Evolutionary conservation across 2,888 invertebrate genomes (phyloP).

Genomic region (Syritta pipiens): DNA sequence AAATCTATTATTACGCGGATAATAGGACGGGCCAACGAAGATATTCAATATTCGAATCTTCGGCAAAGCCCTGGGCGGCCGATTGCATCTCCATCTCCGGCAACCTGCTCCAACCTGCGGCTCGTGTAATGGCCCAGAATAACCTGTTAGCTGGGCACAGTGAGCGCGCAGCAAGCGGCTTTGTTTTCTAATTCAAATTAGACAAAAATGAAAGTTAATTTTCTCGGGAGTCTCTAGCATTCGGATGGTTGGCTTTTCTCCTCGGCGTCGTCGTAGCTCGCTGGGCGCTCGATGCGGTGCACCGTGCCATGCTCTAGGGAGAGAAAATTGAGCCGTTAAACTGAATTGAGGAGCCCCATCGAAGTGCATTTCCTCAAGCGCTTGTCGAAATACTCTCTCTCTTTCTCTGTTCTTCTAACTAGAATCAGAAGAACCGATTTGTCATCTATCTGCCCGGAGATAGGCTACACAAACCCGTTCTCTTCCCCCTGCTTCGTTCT

Average conservation of each 20-base stretch:
- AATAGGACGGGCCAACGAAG: background rate
- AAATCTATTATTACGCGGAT: conserved; percentile 26
- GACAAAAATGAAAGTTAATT: conserved; percentile 67
- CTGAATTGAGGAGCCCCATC: conserved; percentile 1
- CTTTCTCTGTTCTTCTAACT: too few relatives aligned
- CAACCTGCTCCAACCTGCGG: background rate
- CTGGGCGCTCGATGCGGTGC: too few relatives aligned
- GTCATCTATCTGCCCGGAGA: too few relatives aligned
- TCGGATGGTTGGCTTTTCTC: conserved; percentile 18
- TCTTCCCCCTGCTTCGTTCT: conserved; percentile 16
- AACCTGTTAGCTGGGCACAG: conserved; percentile 42
- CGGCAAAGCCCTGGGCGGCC: background rate
- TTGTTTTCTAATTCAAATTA: conserved; percentile 67
- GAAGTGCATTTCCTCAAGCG: conserved; percentile 41
- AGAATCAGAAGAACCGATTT: conserved; percentile 47
- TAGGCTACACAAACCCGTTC: too few relatives aligned
- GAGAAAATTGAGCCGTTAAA: conserved; percentile 51
- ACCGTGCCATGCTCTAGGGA: conserved; percentile 6
- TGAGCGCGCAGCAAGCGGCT: conserved; percentile 13
- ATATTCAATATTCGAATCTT: background rate
- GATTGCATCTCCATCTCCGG: conserved; percentile 3
- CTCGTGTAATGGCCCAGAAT: conserved; percentile 32
- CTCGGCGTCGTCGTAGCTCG: background rate
- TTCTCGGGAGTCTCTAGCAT: conserved; percentile 15
- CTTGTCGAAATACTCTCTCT: conserved; percentile 39